Evolutionary conservation across 2,888 invertebrate species (phyloP).

Genomic region (Mycalesis mineus): DNA sequence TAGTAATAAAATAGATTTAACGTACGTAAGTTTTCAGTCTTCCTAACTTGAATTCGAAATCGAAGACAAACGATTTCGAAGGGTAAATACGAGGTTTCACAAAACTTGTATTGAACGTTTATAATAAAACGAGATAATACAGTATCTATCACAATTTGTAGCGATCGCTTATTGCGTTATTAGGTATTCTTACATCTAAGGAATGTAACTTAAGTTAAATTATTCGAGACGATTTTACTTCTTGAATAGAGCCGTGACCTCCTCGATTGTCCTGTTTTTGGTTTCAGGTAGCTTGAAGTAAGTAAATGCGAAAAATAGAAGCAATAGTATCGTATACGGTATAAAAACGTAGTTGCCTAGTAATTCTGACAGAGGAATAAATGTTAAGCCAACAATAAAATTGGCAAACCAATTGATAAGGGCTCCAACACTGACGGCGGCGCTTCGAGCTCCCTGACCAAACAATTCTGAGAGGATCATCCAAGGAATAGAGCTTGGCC

Average conservation of each 20-base stretch:
- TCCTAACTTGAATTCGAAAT: slow-evolving; percentile 48
- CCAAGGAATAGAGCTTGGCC: slow-evolving; percentile 75
- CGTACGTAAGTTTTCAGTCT: slow-evolving; percentile 59
- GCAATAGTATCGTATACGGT: slow-evolving; percentile 64
- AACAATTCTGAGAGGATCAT: slow-evolving; percentile 74
- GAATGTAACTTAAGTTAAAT: slow-evolving; percentile 42
- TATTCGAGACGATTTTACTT: slow-evolving; percentile 41
- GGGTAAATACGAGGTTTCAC: slow-evolving; percentile 28
- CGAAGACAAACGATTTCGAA: slow-evolving; percentile 29
- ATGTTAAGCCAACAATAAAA: slow-evolving; percentile 70
- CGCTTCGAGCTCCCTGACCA: slow-evolving; percentile 69
- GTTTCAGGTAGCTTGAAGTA: slow-evolving; percentile 73
- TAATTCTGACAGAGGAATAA: slow-evolving; percentile 56
- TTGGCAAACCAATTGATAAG: slow-evolving; percentile 75
- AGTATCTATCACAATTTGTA: slow-evolving; percentile 50
- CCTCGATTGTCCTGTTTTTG: slow-evolving; percentile 72
- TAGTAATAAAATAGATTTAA: slow-evolving; percentile 48
- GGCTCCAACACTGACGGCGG: slow-evolving; percentile 72
- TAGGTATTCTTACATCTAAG: slow-evolving; percentile 43
- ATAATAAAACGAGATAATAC: slow-evolving; percentile 33
- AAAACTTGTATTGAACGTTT: slow-evolving; percentile 23
- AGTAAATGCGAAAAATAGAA: slow-evolving; percentile 67
- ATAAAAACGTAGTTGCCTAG: slow-evolving; percentile 67
- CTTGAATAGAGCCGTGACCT: slow-evolving; percentile 73
- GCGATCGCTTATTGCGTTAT: slow-evolving; percentile 51